Evolutionary conservation across 2,888 invertebrate genomes (phyloP), one percentile per base, ranked within the genome.

Genomic region (Acrobasis repandana): DNA sequence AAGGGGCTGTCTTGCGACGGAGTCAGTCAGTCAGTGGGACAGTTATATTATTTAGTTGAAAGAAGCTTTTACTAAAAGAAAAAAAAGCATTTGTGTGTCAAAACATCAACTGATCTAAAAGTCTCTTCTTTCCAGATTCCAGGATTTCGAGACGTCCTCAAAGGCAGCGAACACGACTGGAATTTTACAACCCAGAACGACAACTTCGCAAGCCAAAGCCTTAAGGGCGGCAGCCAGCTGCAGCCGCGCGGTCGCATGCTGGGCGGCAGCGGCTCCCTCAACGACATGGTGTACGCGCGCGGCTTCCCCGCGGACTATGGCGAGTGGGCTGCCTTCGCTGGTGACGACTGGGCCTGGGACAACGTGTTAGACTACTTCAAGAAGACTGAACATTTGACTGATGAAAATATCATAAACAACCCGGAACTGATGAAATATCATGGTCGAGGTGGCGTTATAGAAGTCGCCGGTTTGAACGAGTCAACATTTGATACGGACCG

Each of bases 231-330:
- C 4, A 72, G 69, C 0, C 82, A 86, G 73, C 69, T 69, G 20
- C 89, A 86, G 64, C 88, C 87, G 0, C 82, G 90, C 0, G 90
- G 88, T 14, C 82, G 69, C 66, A 79, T 88, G 82, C 76, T 91
- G 9, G 90, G 90, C 0, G 90, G 90, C 49, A 82, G 75, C 63
- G 88, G 88, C 48, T 85, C 88, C 33, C 67, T 88, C 61, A 89
- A 88, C 63, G 85, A 85, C 72, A 88, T 90, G 89, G 76, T 90
- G 10, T 90, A 90, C 68, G 71, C 88, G 1, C 74, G 90, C 5
- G 90, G 90, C 0, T 82, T 80, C 64, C 88, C 89, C 11, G 66
- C 63, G 0, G 90, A 91, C 71, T 91, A 86, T 69, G 70, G 86
- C 6, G 85, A 86, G 58, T 91, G 90, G 90, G 86, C 83, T 0